phyloP scores from a whole-genome alignment of 92 coral and sea anemone species.

The Zoanthus solanderi region DNA sequence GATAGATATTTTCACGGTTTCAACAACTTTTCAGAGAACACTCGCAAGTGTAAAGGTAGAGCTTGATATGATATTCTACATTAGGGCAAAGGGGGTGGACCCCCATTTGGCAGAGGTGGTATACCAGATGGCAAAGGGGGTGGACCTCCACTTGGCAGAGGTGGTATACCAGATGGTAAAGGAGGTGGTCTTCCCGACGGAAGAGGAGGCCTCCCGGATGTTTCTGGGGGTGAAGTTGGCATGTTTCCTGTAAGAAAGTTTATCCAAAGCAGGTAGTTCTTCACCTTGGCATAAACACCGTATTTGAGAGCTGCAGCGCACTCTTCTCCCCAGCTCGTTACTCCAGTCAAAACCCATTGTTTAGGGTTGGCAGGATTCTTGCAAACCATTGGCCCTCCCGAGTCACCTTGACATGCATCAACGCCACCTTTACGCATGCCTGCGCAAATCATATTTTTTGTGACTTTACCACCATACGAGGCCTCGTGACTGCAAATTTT shows the following conservation, averaged over 20 bases:
- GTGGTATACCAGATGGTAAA: slow-evolving; percentile 9
- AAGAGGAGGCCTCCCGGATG: neutral
- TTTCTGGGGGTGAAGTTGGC: slow-evolving; percentile 27
- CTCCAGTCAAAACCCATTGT: slow-evolving; percentile 84
- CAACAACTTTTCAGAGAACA: no score
- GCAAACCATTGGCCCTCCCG: slow-evolving; percentile 62
- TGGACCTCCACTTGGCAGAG: neutral
- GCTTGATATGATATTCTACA: no score
- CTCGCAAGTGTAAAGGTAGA: no score
- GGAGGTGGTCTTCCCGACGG: slow-evolving; percentile 2
- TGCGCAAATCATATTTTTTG: slow-evolving; percentile 83
- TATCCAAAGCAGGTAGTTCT: slow-evolving; percentile 72
- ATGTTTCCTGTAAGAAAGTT: slow-evolving; percentile 64
- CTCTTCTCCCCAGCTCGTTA: slow-evolving; percentile 83
- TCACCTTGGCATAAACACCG: slow-evolving; percentile 76
- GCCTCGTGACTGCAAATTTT: slow-evolving; percentile 69
- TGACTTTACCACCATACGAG: slow-evolving; percentile 76
- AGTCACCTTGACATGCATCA: slow-evolving; percentile 71
- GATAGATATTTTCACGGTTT: no score
- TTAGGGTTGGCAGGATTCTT: slow-evolving; percentile 79
- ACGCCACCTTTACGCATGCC: slow-evolving; percentile 86
- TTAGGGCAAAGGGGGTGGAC: neutral
- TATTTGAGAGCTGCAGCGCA: slow-evolving; percentile 84
- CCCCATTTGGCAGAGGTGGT: slow-evolving; percentile 5
- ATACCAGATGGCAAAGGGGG: neutral